Evolutionary conservation across 2,797 vertebrate species (phyloP).

Genomic region (Poliocrania exsul): DNA sequence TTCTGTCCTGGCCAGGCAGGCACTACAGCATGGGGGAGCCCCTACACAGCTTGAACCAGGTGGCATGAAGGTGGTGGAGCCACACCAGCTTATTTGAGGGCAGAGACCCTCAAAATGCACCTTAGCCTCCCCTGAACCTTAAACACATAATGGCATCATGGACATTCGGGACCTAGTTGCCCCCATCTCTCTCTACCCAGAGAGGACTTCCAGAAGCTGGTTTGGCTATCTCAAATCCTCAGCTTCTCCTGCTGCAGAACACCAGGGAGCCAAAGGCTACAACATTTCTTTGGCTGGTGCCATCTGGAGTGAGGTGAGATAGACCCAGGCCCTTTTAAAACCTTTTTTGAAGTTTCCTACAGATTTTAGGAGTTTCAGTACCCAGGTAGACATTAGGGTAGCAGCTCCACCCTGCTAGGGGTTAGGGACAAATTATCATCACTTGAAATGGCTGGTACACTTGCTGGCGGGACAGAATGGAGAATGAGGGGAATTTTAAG

Average conservation of each 20-base stretch:
- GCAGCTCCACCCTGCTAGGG: neutral
- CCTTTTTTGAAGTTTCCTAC: neutral
- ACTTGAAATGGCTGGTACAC: neutral
- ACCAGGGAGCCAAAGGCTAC: neutral
- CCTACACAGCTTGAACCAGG: neutral
- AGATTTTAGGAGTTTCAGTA: neutral
- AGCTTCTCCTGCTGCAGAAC: neutral
- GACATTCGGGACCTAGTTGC: neutral
- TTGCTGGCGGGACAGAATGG: neutral
- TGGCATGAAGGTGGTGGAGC: neutral
- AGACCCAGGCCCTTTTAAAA: neutral
- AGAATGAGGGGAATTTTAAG: conserved; percentile 53
- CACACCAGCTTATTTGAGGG: neutral
- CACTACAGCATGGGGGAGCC: neutral
- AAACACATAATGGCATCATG: rapidly evolving
- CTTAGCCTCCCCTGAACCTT: neutral
- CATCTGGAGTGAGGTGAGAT: neutral
- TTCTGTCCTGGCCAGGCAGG: conserved; percentile 3
- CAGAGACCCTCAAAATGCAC: neutral
- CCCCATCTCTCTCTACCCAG: neutral
- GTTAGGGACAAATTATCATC: neutral
- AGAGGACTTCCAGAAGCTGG: neutral
- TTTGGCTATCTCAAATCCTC: neutral
- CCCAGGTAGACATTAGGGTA: neutral
- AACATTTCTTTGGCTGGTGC: rapidly evolving